Base-by-base conservation (phyloP, 2,888 invertebrate genomes). In the Ennomos fuscantarius region DNA sequence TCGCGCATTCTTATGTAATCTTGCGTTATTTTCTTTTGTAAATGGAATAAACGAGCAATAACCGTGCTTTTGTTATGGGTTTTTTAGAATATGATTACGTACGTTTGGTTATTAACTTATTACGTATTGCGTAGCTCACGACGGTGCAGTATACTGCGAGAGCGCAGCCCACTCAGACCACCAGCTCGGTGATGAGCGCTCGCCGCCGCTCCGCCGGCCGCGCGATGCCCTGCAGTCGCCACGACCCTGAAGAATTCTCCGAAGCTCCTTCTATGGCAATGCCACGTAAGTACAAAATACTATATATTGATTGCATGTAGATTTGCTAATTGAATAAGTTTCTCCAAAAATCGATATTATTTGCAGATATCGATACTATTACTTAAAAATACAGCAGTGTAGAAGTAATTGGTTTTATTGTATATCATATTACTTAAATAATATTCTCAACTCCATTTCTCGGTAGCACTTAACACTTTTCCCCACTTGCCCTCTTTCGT, bases 111-210 rank as follows among this genome's bases (percentile, higher is more conserved):
- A 40, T 10, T 10, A 39, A 39, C 8, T 39, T 11, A 12, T 40
- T 5, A 41, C 13, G 12, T 2, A 12, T 24, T 35, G 10, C 57
- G 9, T 65, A 87, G 84, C 54, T 84, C 52, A 86, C 79, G 0
- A 75, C 80, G 8, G 89, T 92, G 12, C 90, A 90, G 60, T 91
- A 87, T 60, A 89, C 86, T 0, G 89, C 87, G 1, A 82, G 87
- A 0, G 87, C 81, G 0, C 89, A 83, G 43, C 87, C 93, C 82
- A 84, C 93, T 73, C 87, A 86, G 57, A 85, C 93, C 83, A 81
- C 94, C 83, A 83, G 93, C 89, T 80, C 93, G 74, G 90, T 93
- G 76, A 88, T 87, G 82, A 82, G 94, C 86, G 81, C 91, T 76
- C 81, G 87, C 67, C 73, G 93, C 63, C 76, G 85, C 65, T 78